These are phyloP conservation scores for Cosmorhoe ocellata DNA, from an alignment of 2,888 invertebrate genomes.

Conservation along the genomic window DNA sequence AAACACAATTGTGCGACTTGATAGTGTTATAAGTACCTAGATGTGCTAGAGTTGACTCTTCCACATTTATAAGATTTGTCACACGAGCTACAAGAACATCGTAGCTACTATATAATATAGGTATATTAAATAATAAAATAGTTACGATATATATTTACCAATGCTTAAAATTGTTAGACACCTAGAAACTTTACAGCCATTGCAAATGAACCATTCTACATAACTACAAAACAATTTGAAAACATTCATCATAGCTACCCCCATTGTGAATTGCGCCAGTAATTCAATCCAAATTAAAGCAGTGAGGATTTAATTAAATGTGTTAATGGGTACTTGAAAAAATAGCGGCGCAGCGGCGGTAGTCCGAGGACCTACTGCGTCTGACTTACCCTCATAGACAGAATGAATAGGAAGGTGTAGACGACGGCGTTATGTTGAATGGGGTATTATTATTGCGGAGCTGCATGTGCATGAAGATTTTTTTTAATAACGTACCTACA, in stretches of 20 bases:
- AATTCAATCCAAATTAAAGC: conserved; percentile 76
- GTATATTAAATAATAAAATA: too few species aligned
- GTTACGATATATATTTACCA: too few species aligned
- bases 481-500: too few species aligned
- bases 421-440: conserved; percentile 31
- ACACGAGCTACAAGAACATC: too few species aligned
- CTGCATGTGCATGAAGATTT: neutral
- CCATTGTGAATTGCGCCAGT: conserved; percentile 53
- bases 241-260: conserved; percentile 40
- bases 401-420: conserved; percentile 50
- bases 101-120: too few species aligned
- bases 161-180: too few species aligned
- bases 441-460: conserved; percentile 28
- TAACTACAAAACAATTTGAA: conserved; percentile 17
- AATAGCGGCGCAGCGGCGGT: conserved; percentile 47
- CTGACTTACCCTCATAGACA: conserved; percentile 56
- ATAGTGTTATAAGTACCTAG: too few species aligned
- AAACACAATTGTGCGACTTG: too few species aligned
- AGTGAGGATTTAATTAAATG: conserved; percentile 77
- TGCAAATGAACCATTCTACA: conserved; percentile 38
- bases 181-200: conserved; percentile 10
- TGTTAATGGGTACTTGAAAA: conserved; percentile 74
- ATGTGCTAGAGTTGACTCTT: too few species aligned
- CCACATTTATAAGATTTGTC: too few species aligned
- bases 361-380: conserved; percentile 50